Evolutionary conservation across 2,113 vertebrate genomes (phyloP).

Genomic region (Eira barbara): DNA sequence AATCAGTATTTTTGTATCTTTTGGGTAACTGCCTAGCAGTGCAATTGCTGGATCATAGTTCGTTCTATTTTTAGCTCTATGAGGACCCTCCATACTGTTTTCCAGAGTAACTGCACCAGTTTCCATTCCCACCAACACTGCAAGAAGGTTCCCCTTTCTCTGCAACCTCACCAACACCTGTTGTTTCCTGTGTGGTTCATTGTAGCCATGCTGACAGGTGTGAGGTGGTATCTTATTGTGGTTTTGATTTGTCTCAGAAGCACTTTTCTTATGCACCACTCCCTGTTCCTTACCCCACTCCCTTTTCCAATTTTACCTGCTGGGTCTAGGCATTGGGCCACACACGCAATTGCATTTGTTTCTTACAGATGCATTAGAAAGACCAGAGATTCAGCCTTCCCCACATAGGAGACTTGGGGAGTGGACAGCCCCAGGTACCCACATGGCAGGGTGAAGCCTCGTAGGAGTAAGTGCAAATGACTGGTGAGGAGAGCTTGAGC

Average conservation of each 20-base stretch:
- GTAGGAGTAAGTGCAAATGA: background rate
- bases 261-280: background rate
- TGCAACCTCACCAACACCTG: background rate
- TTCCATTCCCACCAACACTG: background rate
- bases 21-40: background rate
- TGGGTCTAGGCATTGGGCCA: background rate
- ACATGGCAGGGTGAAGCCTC: background rate
- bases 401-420: background rate
- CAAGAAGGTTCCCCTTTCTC: background rate
- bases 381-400: background rate
- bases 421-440: background rate
- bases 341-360: background rate
- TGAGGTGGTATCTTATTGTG: background rate
- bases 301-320: background rate
- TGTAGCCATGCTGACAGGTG: background rate
- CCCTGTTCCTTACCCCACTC: background rate
- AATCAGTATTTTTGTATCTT: background rate
- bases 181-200: background rate
- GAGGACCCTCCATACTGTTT: background rate
- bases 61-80: background rate
- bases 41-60: background rate
- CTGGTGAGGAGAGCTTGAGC: background rate
- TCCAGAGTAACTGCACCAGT: background rate
- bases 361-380: background rate
- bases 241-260: background rate